A percentile compares a stretch with the other conserved stretches of the same genome.
Evolutionary conservation across 2,797 vertebrate genomes (phyloP).

Genomic region (Pygocentrus nattereri): DNA sequence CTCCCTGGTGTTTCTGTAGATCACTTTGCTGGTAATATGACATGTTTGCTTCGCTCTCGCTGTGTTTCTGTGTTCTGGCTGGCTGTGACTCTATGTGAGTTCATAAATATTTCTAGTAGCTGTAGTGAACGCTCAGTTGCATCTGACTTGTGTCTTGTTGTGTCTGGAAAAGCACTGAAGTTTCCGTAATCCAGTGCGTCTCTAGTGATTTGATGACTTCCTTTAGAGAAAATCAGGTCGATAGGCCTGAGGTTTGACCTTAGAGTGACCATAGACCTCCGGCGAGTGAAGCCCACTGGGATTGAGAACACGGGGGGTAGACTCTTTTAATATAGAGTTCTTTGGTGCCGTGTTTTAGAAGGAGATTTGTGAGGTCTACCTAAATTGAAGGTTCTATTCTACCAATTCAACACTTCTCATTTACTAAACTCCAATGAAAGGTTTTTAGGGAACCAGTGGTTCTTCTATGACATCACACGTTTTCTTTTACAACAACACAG

Average conservation of each 20-base stretch:
- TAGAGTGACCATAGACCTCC: background rate
- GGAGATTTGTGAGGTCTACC: no score
- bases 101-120: background rate
- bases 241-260: constrained; percentile 11
- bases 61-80: background rate
- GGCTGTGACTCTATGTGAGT: background rate
- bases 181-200: background rate
- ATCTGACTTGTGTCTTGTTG: background rate
- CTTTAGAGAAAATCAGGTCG: background rate
- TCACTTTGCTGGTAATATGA: background rate
- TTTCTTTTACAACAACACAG: no score
- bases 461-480: no score
- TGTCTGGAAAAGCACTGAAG: background rate
- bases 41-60: background rate
- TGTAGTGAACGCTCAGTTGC: background rate
- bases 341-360: no score
- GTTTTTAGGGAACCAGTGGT: no score
- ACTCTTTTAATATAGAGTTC: no score
- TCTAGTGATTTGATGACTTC: background rate
- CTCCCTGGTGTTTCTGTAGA: background rate
- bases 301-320: background rate
- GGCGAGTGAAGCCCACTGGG: background rate
- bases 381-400: no score
- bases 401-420: no score
- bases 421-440: no score